Evolutionary conservation across 2,888 invertebrate species (phyloP), one percentile per base, ranked within the genome.

Genomic region (Allolobophora icterica): DNA sequence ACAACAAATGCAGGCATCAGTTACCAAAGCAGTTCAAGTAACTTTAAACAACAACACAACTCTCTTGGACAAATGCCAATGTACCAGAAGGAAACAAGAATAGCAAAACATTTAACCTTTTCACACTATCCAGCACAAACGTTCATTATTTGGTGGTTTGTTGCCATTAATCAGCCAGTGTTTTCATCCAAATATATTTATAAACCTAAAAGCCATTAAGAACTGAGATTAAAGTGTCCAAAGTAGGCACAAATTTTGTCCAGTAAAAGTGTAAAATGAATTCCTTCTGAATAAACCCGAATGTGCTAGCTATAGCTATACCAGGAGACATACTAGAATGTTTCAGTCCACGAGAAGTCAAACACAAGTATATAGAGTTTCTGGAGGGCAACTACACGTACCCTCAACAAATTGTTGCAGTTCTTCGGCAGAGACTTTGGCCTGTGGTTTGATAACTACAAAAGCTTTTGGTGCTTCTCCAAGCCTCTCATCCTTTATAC

Each of bases 381-480:
- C 30, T 6, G 0, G n/a, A 8, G 6, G 71, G 71, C 71, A 71
- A 71, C n/a, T 71, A n/a, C 71, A n/a, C 58, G 24, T 35, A 91
- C 91, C 89, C n/a, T 24, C 84, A 30, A 91, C 87, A 38, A 38
- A 90, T 17, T 71, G 19, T 30, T 90, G n/a, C 33, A 91, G 40
- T 38, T 91, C 91, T n/a, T 91, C 90, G 34, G 84, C 40, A 33
- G 90, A n/a, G 19, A 90, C 90, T 24, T 30, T 34, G 19, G 91
- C 89, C 34, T 89, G 89, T 3, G 90, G 90, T 89, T 92, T 90
- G 34, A 90, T 58, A 38, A 91, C 90, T 40, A 92, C 90, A 58
- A 91, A 92, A 21, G 92, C 92, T 71, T 89, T 90, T 34, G 92
- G 92, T n/a, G 91, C 58, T 52, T 92, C 92, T 42, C 92, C 92